phyloP scores from a whole-genome alignment of 2,888 invertebrate species.

The Troides oblongomaculatus region DNA sequence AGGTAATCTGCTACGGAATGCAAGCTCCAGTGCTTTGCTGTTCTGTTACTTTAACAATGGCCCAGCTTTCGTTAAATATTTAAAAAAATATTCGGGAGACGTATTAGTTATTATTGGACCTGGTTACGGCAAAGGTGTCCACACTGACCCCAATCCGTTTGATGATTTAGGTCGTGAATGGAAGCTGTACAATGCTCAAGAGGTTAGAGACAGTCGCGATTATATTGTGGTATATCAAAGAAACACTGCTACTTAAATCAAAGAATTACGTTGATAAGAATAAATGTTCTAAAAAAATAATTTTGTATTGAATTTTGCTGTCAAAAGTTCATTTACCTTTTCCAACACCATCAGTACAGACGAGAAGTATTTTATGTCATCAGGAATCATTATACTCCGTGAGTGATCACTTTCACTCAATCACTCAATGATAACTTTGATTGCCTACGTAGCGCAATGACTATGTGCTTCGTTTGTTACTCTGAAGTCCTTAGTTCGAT shows the following conservation, averaged over 20 bases:
- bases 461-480: too few relatives aligned
- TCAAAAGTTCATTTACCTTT: not conserved
- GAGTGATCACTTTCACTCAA: too few relatives aligned
- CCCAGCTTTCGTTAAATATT: slow-evolving; percentile 83
- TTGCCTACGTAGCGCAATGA: too few relatives aligned
- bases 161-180: slow-evolving; percentile 79
- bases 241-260: not conserved
- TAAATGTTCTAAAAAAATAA: not conserved
- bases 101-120: slow-evolving; percentile 89
- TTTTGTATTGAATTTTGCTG: not conserved
- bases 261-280: not conserved
- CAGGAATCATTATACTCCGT: too few relatives aligned
- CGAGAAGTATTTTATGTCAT: too few relatives aligned
- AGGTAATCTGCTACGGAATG: slow-evolving; percentile 56
- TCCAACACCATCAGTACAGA: too few relatives aligned
- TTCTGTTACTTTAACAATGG: slow-evolving; percentile 92
- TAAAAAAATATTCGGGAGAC: slow-evolving; percentile 82
- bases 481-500: too few relatives aligned
- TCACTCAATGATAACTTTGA: too few relatives aligned
- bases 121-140: slow-evolving; percentile 79
- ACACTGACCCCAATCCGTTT: slow-evolving; percentile 87
- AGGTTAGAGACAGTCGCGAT: slow-evolving; percentile 82
- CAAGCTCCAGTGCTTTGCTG: slow-evolving; percentile 79
- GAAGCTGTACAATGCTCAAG: slow-evolving; percentile 76
- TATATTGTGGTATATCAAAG: slow-evolving; percentile 81